Percentiles rank a stretch among this genome's conserved stretches.
Conservation (phyloP, 2,888 invertebrate species). For the Rugalucina vietnamica region DNA sequence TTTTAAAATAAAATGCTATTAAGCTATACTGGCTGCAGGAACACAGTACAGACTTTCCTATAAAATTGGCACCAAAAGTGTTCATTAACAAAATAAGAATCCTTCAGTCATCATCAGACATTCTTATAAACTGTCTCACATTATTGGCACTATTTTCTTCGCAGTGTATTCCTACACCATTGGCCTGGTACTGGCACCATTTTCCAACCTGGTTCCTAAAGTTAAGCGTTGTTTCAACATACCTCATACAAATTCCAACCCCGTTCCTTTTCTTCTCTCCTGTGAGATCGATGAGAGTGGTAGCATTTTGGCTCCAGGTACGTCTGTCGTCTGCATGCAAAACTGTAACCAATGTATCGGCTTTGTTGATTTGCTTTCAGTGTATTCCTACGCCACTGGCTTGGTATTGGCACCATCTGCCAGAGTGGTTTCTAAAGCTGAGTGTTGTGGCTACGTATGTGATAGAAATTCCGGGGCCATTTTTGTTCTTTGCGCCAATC, state of each 20-base stretch:
- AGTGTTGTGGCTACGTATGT: conserved; percentile 87
- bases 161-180: conserved; percentile 89
- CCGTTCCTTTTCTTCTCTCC: conserved; percentile 91
- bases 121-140: neutral
- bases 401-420: conserved; percentile 90
- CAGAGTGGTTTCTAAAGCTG: conserved; percentile 88
- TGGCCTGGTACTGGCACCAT: conserved; percentile 90
- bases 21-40: no score
- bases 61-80: no score
- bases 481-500: conserved; percentile 90
- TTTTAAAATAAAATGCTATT: no score
- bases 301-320: conserved; percentile 89
- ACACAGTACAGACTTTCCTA: no score
- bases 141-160: conserved; percentile 1
- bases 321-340: conserved; percentile 58
- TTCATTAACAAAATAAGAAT: no score
- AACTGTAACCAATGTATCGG: neutral
- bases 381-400: conserved; percentile 90
- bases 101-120: no score
- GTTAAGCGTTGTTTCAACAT: conserved; percentile 87
- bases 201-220: conserved; percentile 89
- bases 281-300: conserved; percentile 87
- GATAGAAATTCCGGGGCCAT: conserved; percentile 88
- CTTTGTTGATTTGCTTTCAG: conserved; percentile 82
- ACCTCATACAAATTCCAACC: conserved; percentile 88